Conservation (phyloP, 2,113 vertebrate species). For the Agapornis roseicollis region DNA sequence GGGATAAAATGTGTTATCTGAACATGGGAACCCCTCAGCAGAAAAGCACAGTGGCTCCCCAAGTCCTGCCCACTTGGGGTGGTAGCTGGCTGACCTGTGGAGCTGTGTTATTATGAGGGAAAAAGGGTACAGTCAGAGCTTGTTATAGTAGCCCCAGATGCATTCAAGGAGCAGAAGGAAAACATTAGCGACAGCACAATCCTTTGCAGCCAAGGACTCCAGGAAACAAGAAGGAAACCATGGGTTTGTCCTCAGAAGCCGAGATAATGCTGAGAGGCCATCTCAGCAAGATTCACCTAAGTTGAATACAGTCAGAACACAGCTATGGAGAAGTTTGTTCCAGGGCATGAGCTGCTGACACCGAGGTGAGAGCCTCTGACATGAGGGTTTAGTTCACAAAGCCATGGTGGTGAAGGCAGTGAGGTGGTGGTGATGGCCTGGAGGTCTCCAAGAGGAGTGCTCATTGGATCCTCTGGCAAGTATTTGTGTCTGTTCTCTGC, state of each 20-base stretch:
- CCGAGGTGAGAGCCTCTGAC: neutral
- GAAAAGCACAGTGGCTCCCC: neutral
- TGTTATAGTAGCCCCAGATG: neutral
- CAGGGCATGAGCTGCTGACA: neutral
- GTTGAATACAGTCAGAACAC: neutral
- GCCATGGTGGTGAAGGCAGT: neutral
- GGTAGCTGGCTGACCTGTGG: neutral
- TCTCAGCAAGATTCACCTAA: neutral
- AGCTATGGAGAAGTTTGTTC: neutral
- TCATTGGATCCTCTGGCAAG: accelerated
- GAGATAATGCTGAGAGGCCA: neutral
- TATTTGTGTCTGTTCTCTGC: neutral
- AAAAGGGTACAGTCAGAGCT: neutral
- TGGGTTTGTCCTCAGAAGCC: neutral
- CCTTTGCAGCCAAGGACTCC: neutral
- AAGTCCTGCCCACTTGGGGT: neutral
- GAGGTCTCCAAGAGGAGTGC: neutral
- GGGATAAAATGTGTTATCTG: neutral
- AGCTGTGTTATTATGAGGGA: neutral
- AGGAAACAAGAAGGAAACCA: neutral
- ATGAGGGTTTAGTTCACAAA: neutral
- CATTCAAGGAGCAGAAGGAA: neutral
- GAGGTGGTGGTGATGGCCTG: neutral
- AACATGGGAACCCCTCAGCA: neutral
- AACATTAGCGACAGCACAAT: neutral